A percentile compares a stretch with the other conserved stretches of the same genome.
These are phyloP conservation scores for Cettia cetti DNA, from an alignment of 2,113 vertebrate genomes.

Conservation along the genomic window DNA sequence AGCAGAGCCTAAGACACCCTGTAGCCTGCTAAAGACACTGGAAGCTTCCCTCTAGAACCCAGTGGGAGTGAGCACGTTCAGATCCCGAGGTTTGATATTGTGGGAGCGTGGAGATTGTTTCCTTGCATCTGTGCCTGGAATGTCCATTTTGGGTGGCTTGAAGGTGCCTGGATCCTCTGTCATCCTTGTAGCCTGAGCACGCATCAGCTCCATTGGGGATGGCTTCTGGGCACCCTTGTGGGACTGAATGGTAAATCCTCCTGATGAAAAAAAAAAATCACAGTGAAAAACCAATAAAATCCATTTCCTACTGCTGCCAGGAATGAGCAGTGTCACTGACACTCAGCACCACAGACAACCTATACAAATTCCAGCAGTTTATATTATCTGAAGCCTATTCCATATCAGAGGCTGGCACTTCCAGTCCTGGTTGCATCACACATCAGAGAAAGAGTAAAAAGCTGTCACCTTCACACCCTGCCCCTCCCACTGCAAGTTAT, in stretches of 20 bases:
- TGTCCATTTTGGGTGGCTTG: slow-evolving; percentile 84
- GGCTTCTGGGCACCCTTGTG: slow-evolving; percentile 88
- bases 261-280: slow-evolving; percentile 7
- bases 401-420: not conserved
- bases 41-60: slow-evolving; percentile 78
- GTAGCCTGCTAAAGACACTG: not conserved
- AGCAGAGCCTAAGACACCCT: not conserved
- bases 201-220: slow-evolving; percentile 87
- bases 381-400: not conserved
- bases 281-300: not conserved
- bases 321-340: not conserved
- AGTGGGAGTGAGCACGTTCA: slow-evolving; percentile 89
- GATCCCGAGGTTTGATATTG: slow-evolving; percentile 85
- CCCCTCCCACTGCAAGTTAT: not conserved
- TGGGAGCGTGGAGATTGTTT: slow-evolving; percentile 75
- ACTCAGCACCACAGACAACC: not conserved
- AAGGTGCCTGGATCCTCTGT: slow-evolving; percentile 78
- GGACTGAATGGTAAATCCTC: slow-evolving; percentile 85
- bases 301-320: not conserved
- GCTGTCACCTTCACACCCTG: not conserved
- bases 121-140: slow-evolving; percentile 75
- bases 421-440: not conserved
- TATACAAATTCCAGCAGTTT: not conserved
- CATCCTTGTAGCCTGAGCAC: slow-evolving; percentile 79
- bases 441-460: not conserved